These are phyloP conservation scores for Botrylloides violaceus DNA, from an alignment of 23 tunicate genomes.

Conservation along the genomic window DNA sequence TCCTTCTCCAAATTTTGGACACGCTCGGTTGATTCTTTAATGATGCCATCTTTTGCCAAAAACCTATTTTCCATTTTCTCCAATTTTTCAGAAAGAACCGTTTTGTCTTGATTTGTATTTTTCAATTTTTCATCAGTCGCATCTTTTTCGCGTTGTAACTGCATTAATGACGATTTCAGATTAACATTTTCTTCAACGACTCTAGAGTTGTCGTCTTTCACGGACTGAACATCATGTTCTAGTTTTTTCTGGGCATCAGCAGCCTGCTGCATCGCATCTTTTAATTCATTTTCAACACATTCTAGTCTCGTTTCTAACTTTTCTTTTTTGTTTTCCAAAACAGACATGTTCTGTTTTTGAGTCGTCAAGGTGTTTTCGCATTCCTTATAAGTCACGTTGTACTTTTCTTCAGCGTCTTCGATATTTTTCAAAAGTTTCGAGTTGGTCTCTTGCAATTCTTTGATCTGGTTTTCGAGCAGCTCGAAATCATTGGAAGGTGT, in stretches of 20 bases:
- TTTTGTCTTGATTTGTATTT: neutral
- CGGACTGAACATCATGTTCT: neutral
- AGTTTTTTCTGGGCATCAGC: neutral
- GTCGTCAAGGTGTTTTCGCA: neutral
- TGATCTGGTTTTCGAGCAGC: neutral
- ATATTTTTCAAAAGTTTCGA: neutral
- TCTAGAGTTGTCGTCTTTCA: conserved; percentile 1
- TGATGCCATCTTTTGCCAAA: neutral
- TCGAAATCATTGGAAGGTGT: conserved; percentile 1
- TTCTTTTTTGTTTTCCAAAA: conserved; percentile 16
- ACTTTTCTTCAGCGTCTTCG: neutral
- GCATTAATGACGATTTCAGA: neutral
- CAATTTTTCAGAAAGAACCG: neutral
- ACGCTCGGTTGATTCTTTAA: neutral
- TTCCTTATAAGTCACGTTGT: neutral
- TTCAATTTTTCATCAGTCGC: neutral
- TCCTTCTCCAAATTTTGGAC: neutral
- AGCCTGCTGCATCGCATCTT: neutral
- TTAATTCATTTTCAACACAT: neutral
- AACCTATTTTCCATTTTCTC: neutral
- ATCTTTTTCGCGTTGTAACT: neutral
- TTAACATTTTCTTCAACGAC: neutral
- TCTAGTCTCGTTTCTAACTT: neutral
- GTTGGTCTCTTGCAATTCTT: conserved; percentile 3
- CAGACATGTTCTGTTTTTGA: neutral